Evolutionary conservation across 2,113 vertebrate genomes (phyloP).

Genomic region (Laticauda colubrina): DNA sequence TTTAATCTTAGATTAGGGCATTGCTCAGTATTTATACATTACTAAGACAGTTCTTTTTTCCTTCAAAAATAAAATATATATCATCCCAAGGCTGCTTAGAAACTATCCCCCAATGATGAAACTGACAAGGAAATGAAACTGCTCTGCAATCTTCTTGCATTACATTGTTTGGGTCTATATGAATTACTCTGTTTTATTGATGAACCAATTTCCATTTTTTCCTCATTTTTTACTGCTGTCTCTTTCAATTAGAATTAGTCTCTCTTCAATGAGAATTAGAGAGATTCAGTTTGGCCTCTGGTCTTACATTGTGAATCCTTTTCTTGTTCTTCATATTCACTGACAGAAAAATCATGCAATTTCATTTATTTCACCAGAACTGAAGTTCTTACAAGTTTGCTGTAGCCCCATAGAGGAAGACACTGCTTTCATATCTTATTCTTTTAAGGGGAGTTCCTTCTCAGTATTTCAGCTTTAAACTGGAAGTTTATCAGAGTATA

Average conservation of each 20-base stretch:
- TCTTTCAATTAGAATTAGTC: conserved; percentile 47
- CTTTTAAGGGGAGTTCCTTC: conserved; percentile 52
- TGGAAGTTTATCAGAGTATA: conserved; percentile 39
- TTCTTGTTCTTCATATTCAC: conserved; percentile 40
- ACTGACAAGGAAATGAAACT: conserved; percentile 19
- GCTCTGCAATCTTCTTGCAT: conserved; percentile 7
- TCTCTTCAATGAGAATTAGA: conserved; percentile 42
- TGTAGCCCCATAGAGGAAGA: conserved; percentile 56
- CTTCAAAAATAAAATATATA: background rate
- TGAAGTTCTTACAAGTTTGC: conserved; percentile 55
- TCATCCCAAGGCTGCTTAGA: conserved; percentile 2
- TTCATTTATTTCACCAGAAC: conserved; percentile 38
- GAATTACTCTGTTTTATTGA: conserved; percentile 26
- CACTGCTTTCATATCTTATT: conserved; percentile 60
- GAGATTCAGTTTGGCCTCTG: conserved; percentile 26
- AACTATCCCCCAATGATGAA: background rate
- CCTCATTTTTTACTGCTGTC: conserved; percentile 18
- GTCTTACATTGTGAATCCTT: conserved; percentile 30
- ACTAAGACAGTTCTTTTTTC: background rate
- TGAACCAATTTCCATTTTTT: conserved; percentile 31
- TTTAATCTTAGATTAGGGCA: background rate
- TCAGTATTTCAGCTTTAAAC: conserved; percentile 61
- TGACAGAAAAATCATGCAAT: conserved; percentile 46
- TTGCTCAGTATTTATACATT: background rate
- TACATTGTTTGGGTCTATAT: conserved; percentile 18